Evolutionary conservation across 1,140 invertebrate species (phyloP).

Genomic region (Saccostrea glomerata): DNA sequence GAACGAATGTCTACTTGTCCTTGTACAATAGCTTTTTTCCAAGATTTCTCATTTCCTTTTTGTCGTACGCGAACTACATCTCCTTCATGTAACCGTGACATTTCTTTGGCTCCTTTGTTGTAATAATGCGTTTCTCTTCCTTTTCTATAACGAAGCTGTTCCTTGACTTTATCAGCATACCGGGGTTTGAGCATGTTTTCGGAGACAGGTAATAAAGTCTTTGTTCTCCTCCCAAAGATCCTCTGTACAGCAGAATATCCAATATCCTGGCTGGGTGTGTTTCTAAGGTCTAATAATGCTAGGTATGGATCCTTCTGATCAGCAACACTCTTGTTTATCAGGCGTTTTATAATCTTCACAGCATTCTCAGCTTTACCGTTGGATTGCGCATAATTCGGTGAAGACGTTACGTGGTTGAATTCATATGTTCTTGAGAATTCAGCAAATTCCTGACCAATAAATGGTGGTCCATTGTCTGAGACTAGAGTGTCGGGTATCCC

Average conservation of each 20-base stretch:
- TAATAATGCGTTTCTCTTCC: constrained; percentile 25
- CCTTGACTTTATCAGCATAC: constrained; percentile 3
- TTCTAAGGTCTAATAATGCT: constrained; percentile 39
- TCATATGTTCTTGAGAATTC: not conserved
- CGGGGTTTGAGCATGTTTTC: constrained; percentile 19
- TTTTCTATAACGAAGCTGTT: constrained; percentile 27
- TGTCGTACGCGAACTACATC: constrained; percentile 49
- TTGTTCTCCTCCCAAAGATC: not conserved
- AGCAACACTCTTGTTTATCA: too few species aligned
- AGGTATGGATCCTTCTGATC: too few species aligned
- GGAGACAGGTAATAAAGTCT: constrained; percentile 49
- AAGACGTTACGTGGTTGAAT: constrained; percentile 21
- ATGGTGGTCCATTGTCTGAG: constrained; percentile 41
- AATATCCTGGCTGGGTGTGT: constrained; percentile 52
- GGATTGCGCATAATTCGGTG: too few species aligned
- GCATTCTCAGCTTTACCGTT: too few species aligned
- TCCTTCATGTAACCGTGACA: constrained; percentile 39
- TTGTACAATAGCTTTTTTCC: too few species aligned
- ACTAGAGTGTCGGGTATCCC: constrained; percentile 58
- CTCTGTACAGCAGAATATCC: constrained; percentile 49
- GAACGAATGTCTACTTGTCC: constrained; percentile 24
- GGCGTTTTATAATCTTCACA: too few species aligned
- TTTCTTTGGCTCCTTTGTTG: not conserved
- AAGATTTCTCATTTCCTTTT: constrained; percentile 15
- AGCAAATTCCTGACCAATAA: constrained; percentile 35